Conservation (phyloP, 1,140 invertebrate species). For the Penaeus chinensis region DNA sequence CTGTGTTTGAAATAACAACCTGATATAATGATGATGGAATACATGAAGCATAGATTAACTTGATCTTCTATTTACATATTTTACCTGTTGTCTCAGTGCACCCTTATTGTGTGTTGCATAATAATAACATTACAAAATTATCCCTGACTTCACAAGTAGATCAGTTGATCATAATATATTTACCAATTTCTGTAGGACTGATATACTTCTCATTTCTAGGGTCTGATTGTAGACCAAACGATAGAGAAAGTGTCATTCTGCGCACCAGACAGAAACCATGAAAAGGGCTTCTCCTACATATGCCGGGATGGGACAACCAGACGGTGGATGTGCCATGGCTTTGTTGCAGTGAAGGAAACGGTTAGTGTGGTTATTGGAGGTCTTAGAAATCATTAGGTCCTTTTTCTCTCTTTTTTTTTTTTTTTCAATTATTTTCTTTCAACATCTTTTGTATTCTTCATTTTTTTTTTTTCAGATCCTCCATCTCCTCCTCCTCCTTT, state of each 20-base stretch:
- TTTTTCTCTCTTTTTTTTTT: not conserved
- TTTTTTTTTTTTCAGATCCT: too few relatives aligned
- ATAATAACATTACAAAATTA: too few relatives aligned
- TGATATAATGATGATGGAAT: not conserved
- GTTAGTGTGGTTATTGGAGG: constrained; percentile 69
- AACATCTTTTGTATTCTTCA: too few relatives aligned
- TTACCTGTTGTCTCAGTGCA: not conserved
- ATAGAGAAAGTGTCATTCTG: constrained; percentile 99
- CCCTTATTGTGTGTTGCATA: too few relatives aligned
- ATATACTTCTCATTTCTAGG: constrained; percentile 69
- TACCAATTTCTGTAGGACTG: too few relatives aligned
- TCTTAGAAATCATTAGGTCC: not conserved
- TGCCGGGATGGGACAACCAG: constrained; percentile 85
- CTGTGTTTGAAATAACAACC: too few relatives aligned
- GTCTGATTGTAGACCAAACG: constrained; percentile 98
- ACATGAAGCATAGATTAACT: constrained; percentile 27
- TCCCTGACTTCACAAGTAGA: too few relatives aligned
- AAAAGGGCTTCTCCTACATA: constrained; percentile 96
- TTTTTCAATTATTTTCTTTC: not conserved
- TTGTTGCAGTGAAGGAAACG: constrained; percentile 94
- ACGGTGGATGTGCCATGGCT: constrained; percentile 99
- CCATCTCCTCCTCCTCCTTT: too few relatives aligned
- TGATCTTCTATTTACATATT: constrained; percentile 42
- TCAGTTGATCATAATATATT: too few relatives aligned
- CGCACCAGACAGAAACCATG: constrained; percentile 97